Evolutionary conservation across 2,888 invertebrate genomes (phyloP), one percentile per base, ranked within the genome.

Genomic region (Scotopteryx bipunctaria): DNA sequence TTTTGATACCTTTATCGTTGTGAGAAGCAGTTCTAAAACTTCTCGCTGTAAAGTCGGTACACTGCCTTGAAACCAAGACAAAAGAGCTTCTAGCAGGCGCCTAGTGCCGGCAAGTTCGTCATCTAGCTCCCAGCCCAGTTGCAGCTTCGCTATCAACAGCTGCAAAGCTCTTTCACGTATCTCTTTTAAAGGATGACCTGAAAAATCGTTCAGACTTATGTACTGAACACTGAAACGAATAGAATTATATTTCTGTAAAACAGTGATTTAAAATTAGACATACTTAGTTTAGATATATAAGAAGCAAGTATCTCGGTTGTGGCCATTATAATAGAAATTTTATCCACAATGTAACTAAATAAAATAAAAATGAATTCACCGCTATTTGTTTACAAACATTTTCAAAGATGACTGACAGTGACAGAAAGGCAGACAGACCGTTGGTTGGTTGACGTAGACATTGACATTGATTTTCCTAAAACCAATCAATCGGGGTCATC

Each of bases 31-130:
- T 44, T 91, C 78, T 27, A 94, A 79, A 46, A 92, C 93, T 71
- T 92, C 90, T 52, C 84, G 83, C 67, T 93, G 92, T 47, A 92
- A 77, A 0, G 91, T 80, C 25, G 91, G 84, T 36, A 86, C 78
- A 27, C 92, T 85, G 46, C 86, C 90, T 37, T 91, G 73, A 72
- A 94, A 94, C 94, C 94, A 94, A 40, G 91, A 85, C 36, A 94
- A 78, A 16, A 94, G 76, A 55, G 92, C 91, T 40, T 88, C 81
- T 14, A 94, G 70, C 11, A 94, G 78, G 65, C 93, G 92, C 55
- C 92, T 91, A 25, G 91, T 92, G 31, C 91, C 83, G 11, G 91
- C 86, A 42, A 93, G 71, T 65, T 93, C 93, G 67, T 93, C 93
- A 46, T 93, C 92, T 41, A 92, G 83, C 44, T 90, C 81, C 81